A percentile compares a stretch with the other conserved stretches of the same genome.
phyloP scores from a whole-genome alignment of 2,888 invertebrate genomes.

The Brenthis ino region DNA sequence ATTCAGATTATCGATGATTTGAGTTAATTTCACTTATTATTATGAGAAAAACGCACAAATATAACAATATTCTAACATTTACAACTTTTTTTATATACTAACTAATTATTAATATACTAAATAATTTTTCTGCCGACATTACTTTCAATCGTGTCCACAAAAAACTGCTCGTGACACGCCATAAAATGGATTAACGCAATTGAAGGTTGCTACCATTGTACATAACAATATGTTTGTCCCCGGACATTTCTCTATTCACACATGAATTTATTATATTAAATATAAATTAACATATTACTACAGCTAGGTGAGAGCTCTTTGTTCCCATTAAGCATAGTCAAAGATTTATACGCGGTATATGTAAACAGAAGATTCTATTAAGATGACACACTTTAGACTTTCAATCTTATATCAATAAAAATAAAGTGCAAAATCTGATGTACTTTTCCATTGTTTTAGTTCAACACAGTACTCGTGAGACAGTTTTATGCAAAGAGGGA shows the following conservation, averaged over 20 bases:
- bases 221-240: slow-evolving; percentile 50
- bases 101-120: background rate
- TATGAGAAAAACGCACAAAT: too few relatives aligned
- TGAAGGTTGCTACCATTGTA: slow-evolving; percentile 58
- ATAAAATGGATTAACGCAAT: slow-evolving; percentile 78
- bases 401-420: slow-evolving; percentile 2
- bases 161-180: slow-evolving; percentile 70
- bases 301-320: slow-evolving; percentile 64
- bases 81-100: background rate
- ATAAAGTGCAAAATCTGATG: slow-evolving; percentile 22
- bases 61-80: too few relatives aligned
- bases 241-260: slow-evolving; percentile 60
- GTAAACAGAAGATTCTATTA: slow-evolving; percentile 58
- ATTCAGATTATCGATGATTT: too few relatives aligned
- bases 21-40: too few relatives aligned
- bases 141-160: slow-evolving; percentile 43
- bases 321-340: slow-evolving; percentile 62
- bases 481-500: slow-evolving; percentile 52
- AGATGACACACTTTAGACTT: slow-evolving; percentile 19
- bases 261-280: slow-evolving; percentile 75
- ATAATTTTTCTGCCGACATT: slow-evolving; percentile 27
- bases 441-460: slow-evolving; percentile 16
- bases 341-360: slow-evolving; percentile 69
- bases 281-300: slow-evolving; percentile 78
- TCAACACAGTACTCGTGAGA: slow-evolving; percentile 48